Conservation (phyloP, 2,113 vertebrate genomes). For the Cavia porcellus region DNA sequence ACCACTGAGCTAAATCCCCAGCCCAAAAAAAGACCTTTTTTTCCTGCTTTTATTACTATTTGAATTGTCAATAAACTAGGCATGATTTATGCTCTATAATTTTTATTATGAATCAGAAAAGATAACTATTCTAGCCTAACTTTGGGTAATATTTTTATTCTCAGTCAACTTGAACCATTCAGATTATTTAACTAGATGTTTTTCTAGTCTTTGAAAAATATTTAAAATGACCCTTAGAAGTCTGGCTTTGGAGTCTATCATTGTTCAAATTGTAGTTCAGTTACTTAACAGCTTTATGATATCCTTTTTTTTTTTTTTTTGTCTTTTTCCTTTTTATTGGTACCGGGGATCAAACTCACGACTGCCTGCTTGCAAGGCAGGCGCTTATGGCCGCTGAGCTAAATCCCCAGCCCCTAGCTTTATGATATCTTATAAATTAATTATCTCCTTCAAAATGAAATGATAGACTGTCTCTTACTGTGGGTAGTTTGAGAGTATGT, state of each 20-base stretch:
- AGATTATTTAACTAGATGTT: slow-evolving; percentile 30
- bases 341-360: too few relatives aligned
- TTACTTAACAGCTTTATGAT: background rate
- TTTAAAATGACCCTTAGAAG: background rate
- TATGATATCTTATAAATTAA: background rate
- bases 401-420: background rate
- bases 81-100: background rate
- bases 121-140: background rate
- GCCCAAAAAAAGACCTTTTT: background rate
- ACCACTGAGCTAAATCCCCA: too few relatives aligned
- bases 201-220: slow-evolving; percentile 29
- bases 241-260: background rate
- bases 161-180: background rate
- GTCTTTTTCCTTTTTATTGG: too few relatives aligned
- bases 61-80: background rate
- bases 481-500: background rate
- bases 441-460: background rate
- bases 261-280: background rate
- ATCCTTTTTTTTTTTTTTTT: too few relatives aligned
- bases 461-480: background rate
- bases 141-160: background rate
- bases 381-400: too few relatives aligned
- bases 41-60: background rate
- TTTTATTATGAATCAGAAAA: slow-evolving; percentile 12
- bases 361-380: too few relatives aligned